Base-by-base conservation (phyloP, 2,113 vertebrate species). In the Elephantulus edwardii region DNA sequence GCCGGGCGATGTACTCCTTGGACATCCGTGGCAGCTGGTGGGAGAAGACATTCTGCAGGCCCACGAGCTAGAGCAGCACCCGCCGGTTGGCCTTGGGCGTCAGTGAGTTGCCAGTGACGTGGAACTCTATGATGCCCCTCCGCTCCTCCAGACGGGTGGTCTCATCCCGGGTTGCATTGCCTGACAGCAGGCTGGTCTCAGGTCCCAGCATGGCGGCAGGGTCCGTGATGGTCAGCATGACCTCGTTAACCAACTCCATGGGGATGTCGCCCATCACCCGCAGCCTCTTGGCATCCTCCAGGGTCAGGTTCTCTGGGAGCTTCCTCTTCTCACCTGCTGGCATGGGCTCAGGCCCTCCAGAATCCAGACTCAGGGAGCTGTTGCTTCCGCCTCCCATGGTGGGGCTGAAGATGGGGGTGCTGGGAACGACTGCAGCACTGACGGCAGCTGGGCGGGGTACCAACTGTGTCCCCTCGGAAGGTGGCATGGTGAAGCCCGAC, bases 241-340 rank as follows among this genome's bases (percentile, higher is more conserved):
- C 99, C 97, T 99, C 99, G 0, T 99, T 99, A 91, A 99, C 99
- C 94, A 99, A 97, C 96, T 99, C 99, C 99, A 99, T 99, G 13
- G 99, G 99, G 92, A 99, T 99, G 94, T 99, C 99, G 0, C 99
- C 99, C 98, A 99, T 99, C 91, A 99, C 99, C 0, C 99, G 98
- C 86, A 99, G 99, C 91, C 99, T 97, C 92, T 99, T 99, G 83
- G 99, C 99, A 20, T 99, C 99, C 94, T 99, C 99, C 94, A 99
- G 97, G 0, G 99, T 99, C 97, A 99, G 95, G 60, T 98, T 98
- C 96, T 99, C 99, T 0, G 98, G 98, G 0, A 99, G 98, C 97
- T 99, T 99, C 75, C 99, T 97, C 90, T 99, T 99, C 96, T 99
- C 99, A 8, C 99, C 99, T 99, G 87, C 89, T 81, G 98, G 97